Conservation (phyloP, 2,113 vertebrate genomes). For the Himantopus leucocephalus region DNA sequence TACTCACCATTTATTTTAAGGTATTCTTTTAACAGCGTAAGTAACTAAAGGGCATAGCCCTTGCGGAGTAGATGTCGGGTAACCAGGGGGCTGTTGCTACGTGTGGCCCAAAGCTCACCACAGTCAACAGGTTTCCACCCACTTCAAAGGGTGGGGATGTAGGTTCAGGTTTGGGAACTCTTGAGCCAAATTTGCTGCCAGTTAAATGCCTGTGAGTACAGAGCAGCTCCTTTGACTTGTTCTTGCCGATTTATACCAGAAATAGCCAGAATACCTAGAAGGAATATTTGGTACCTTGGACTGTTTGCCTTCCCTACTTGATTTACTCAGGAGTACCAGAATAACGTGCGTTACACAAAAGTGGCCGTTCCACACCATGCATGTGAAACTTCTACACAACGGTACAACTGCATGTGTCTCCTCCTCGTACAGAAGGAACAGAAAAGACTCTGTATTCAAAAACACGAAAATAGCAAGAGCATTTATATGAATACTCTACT, state of each 20-base stretch:
- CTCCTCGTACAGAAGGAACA: not conserved
- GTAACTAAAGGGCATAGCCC: not conserved
- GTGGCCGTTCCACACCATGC: not conserved
- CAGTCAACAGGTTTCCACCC: not conserved
- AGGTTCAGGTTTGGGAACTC: not conserved
- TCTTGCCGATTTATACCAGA: not conserved
- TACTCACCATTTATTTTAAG: not conserved
- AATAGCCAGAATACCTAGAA: not conserved
- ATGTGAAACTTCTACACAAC: not conserved
- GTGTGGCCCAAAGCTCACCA: not conserved
- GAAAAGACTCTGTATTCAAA: not conserved
- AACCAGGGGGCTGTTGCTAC: not conserved
- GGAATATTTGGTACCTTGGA: not conserved
- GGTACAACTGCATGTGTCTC: not conserved
- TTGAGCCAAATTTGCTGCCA: not conserved
- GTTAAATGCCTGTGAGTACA: not conserved
- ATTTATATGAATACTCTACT: not conserved
- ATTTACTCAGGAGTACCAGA: not conserved
- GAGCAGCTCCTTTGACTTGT: not conserved
- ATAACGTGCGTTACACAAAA: accelerated
- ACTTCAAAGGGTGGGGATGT: not conserved
- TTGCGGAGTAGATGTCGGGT: accelerated
- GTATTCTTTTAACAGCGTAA: not conserved
- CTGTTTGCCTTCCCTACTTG: too few species aligned
- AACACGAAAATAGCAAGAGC: not conserved